These are phyloP conservation scores for Mimachlamys varia DNA, from an alignment of 2,888 invertebrate species.

Conservation along the genomic window DNA sequence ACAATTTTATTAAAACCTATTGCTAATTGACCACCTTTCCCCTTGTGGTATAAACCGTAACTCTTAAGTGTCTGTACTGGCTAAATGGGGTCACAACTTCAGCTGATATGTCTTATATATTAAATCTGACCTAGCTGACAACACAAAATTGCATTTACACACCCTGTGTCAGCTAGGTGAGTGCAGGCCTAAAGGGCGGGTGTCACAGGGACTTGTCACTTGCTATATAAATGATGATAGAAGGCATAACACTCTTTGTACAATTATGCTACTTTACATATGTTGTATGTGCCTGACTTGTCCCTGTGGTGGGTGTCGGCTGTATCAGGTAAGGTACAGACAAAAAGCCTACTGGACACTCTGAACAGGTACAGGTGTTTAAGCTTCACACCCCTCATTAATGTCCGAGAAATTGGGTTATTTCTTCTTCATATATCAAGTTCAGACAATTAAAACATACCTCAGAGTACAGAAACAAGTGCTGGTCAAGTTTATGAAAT, in stretches of 20 bases:
- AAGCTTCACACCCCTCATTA: too few relatives aligned
- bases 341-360: background rate
- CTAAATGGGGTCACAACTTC: background rate
- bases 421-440: too few relatives aligned
- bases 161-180: background rate
- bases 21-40: background rate
- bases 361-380: background rate
- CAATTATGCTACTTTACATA: too few relatives aligned
- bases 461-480: too few relatives aligned
- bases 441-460: too few relatives aligned
- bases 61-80: background rate
- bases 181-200: conserved; percentile 5
- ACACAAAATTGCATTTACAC: conserved; percentile 2
- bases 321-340: background rate
- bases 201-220: too few relatives aligned
- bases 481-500: too few relatives aligned
- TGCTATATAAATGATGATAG: too few relatives aligned
- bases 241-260: too few relatives aligned
- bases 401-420: too few relatives aligned
- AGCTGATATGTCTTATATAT: background rate
- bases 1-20: background rate
- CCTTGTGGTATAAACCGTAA: background rate
- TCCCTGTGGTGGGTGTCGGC: background rate
- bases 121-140: conserved; percentile 14
- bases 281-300: too few relatives aligned